Evolutionary conservation across 1,140 invertebrate species (phyloP), one percentile per base, ranked within the genome.

Genomic region (Macrocentrus cingulum): DNA sequence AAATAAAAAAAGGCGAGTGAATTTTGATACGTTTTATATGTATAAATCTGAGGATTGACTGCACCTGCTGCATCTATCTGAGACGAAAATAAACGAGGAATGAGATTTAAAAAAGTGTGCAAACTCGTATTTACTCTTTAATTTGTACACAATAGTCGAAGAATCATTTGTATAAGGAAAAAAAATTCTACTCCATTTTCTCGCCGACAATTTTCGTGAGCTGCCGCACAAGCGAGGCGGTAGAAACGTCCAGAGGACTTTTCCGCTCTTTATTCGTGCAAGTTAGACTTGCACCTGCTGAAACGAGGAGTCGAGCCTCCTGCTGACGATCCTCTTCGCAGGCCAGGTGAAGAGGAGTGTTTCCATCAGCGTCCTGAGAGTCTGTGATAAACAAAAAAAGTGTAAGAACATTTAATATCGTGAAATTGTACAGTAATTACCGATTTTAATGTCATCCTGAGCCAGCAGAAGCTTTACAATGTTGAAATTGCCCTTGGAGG

Each of bases 301-400:
- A 75, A 1, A 91, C 80, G 37, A 94, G 77, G 41, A 91, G 69
- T 68, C 84, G 81, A 3, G 88, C 87, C 58, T 85, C 86, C 58
- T 88, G 85, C 61, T 83, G 76, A 64, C 88, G 82, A 67, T 91
- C 85, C 77, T 94, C 91, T 76, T 94, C 91, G 80, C 91, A 94
- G 16, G 90, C 88, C 58, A 93, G 82, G 80, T 94, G 91, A 77
- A 92, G 72, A 7, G 90, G 82, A 13, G 88, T 88, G 66, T 90
- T 90, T 39, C 88, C 88, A 68, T 85, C 84, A 6, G 66, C 63
- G 71, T 92, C 89, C n/a, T n/a, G n/a, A n/a, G n/a, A n/a, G n/a
- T 54, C 74, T 77, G 20, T 74, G 60, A 71, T 90, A 62, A 59
- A 59, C 13, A 32, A 55, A 42, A 25, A 53, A 22, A 60, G 8